These are phyloP conservation scores for Yponomeuta plumbellus DNA, from an alignment of 2,888 invertebrate genomes.

Conservation along the genomic window DNA sequence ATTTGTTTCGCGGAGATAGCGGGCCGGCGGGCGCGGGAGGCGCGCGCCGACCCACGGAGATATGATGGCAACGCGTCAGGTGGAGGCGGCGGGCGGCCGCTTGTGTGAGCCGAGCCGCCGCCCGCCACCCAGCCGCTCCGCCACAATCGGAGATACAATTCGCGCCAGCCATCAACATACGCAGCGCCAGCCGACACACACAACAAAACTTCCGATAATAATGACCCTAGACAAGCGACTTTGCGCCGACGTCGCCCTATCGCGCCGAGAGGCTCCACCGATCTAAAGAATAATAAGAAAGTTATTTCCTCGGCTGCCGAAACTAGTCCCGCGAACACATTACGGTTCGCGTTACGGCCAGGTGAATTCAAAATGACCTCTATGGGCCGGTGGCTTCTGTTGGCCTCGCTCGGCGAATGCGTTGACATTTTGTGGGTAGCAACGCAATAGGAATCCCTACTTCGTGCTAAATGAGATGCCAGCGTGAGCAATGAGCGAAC, in stretches of 20 bases:
- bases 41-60: slow-evolving; percentile 65
- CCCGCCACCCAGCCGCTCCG: slow-evolving; percentile 54
- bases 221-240: slow-evolving; percentile 41
- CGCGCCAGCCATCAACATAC: slow-evolving; percentile 75
- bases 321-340: slow-evolving; percentile 74
- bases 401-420: slow-evolving; percentile 70
- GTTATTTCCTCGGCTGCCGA: slow-evolving; percentile 74
- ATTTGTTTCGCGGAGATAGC: slow-evolving; percentile 70
- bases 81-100: slow-evolving; percentile 68
- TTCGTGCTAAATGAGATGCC: slow-evolving; percentile 56
- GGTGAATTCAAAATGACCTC: slow-evolving; percentile 76
- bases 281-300: slow-evolving; percentile 63
- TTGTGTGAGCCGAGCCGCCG: slow-evolving; percentile 46
- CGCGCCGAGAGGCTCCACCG: slow-evolving; percentile 45
- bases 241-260: slow-evolving; percentile 26
- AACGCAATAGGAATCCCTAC: slow-evolving; percentile 59
- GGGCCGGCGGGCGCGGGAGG: slow-evolving; percentile 60
- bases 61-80: slow-evolving; percentile 75
- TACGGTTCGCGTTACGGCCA: slow-evolving; percentile 72
- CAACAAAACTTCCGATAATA: slow-evolving; percentile 59
- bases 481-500: slow-evolving; percentile 67
- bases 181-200: slow-evolving; percentile 56
- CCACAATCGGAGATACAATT: slow-evolving; percentile 73
- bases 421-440: slow-evolving; percentile 73
- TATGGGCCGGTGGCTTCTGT: slow-evolving; percentile 72